A percentile compares a stretch with the other conserved stretches of the same genome.
phyloP scores from a whole-genome alignment of 2,113 vertebrate genomes.

The Amblyornis subalaris region DNA sequence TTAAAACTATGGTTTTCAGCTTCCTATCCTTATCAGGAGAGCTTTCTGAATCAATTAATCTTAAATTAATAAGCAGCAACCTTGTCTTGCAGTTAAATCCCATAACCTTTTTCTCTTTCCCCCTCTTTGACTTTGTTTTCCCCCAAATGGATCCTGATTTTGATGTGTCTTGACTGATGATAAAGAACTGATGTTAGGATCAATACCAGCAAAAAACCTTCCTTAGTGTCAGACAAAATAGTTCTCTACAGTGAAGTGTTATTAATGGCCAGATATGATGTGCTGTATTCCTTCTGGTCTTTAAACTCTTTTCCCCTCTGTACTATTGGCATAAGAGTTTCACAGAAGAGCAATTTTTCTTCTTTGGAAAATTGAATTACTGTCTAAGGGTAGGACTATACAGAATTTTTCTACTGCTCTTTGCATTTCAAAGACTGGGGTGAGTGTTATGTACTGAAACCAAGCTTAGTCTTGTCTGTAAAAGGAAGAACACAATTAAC shows the following conservation, averaged over 20 bases:
- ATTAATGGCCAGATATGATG: background rate
- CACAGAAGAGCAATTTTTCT: background rate
- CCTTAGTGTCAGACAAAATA: background rate
- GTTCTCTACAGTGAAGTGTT: background rate
- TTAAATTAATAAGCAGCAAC: background rate
- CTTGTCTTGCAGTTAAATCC: background rate
- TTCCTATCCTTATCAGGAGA: background rate
- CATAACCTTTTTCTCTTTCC: background rate
- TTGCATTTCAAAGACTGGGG: background rate
- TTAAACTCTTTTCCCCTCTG: background rate
- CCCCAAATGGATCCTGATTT: background rate
- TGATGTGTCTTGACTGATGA: background rate
- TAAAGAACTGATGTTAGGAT: background rate
- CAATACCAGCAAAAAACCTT: background rate
- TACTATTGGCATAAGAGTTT: background rate
- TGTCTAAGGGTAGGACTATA: background rate
- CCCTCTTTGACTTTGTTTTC: background rate
- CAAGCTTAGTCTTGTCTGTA: background rate
- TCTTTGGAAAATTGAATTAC: background rate
- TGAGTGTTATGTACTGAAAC: background rate
- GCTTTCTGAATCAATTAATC: background rate
- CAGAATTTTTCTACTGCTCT: background rate
- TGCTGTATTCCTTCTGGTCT: background rate
- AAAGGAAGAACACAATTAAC: background rate
- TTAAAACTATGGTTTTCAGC: background rate